A percentile compares a stretch with the other conserved stretches of the same genome.
phyloP scores from a whole-genome alignment of 2,113 vertebrate species.

The Hydropotes inermis region DNA sequence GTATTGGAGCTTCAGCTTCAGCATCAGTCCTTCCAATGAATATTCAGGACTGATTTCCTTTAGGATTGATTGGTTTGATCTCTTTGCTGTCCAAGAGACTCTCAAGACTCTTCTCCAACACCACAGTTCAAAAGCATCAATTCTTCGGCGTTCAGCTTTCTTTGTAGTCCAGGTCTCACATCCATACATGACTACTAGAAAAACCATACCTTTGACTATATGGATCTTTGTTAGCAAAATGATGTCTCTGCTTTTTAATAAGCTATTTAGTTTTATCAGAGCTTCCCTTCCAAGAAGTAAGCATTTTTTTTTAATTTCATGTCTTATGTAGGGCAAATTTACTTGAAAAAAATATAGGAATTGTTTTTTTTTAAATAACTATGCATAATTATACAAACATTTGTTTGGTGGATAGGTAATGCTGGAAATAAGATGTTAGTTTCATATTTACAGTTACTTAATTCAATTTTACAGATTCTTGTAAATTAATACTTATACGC shows the following conservation, averaged over 20 bases:
- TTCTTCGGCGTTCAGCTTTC: not conserved
- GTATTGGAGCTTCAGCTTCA: not conserved
- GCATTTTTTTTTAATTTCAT: not conserved
- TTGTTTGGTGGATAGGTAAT: not conserved
- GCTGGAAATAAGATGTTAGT: not conserved
- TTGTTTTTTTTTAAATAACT: not conserved
- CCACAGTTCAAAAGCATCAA: not conserved
- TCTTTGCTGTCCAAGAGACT: not conserved
- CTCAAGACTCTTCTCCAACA: not conserved
- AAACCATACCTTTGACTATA: not conserved
- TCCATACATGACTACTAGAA: not conserved
- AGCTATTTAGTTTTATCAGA: not conserved
- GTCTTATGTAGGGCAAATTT: not conserved
- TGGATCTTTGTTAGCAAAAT: not conserved
- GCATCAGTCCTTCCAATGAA: not conserved
- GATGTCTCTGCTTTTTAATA: not conserved
- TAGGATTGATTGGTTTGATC: not conserved
- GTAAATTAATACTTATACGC: not conserved
- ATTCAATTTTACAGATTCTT: not conserved
- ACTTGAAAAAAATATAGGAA: not conserved
- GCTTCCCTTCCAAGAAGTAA: not conserved
- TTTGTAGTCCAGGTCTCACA: not conserved
- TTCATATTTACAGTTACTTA: not conserved
- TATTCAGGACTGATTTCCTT: not conserved
- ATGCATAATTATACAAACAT: not conserved